Evolutionary conservation across 2,888 invertebrate species (phyloP), one percentile per base, ranked within the genome.

Genomic region (Geophilus truncorum): DNA sequence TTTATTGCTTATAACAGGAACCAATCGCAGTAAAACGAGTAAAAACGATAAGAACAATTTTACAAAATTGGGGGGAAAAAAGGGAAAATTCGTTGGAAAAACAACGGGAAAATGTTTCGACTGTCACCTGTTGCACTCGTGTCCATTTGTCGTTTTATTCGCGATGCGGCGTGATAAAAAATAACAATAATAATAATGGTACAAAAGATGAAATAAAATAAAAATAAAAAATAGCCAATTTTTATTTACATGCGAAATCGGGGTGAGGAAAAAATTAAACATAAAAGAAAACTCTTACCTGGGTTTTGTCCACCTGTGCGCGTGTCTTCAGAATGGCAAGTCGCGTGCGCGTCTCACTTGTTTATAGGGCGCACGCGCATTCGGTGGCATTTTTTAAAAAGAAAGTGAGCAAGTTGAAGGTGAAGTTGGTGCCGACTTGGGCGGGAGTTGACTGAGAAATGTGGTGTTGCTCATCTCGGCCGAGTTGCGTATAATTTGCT

Each of bases 1-100:
- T 62, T 62, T 62, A 62, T 62, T 62, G 57, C 57, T 62, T 62
- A 62, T 23, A 62, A 62, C 57, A 62, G 23, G 57, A 62, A 62
- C 57, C 57, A 62, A 62, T 62, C 57, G 57, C 57, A 62, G 57
- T 62, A 62, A 62, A 62, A 23, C 21, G 23, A n/a, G 57, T 62
- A 62, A 23, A 40, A 40, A 40, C 40, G 40, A 40, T 40, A 40
- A 40, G 40, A 40, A 40, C 40, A 40, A 9, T n/a, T 7, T 62
- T 62, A 21, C 57, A 10, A 62, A n/a, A n/a, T n/a, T n/a, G n/a
- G 9, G 23, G 21, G 57, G 18, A 62, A 62, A 12, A 62, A 10
- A 18, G 0, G n/a, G 18, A 62, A 62, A 62, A 62, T 62, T 62
- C 57, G 57, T 21, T 62, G 18, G 1, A 21, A 62, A 57, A 23